Conservation (phyloP, 2,888 invertebrate species). For the Eupithecia abbreviata region DNA sequence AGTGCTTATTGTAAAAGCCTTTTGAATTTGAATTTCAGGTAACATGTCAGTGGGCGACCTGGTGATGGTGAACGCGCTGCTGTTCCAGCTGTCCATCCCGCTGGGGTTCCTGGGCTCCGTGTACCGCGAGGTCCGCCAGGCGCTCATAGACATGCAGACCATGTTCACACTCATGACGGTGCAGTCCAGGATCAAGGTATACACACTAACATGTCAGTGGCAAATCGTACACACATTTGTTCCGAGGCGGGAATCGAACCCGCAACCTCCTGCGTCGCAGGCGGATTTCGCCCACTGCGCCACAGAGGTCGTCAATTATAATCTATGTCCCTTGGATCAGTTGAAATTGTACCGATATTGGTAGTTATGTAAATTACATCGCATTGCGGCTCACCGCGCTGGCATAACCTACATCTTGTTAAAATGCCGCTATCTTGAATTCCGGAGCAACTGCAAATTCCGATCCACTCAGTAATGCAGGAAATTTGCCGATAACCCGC, state of each 20-base stretch:
- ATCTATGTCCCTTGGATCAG: background rate
- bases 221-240: too few species aligned
- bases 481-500: too few species aligned
- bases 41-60: constrained; percentile 91
- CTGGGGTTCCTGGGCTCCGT: constrained; percentile 99
- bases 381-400: background rate
- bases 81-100: constrained; percentile 98
- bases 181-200: constrained; percentile 89
- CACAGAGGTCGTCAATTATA: background rate
- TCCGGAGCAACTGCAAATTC: too few species aligned
- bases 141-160: constrained; percentile 98
- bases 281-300: too few species aligned
- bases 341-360: background rate
- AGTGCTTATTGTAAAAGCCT: too few species aligned
- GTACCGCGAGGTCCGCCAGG: constrained; percentile 97
- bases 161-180: constrained; percentile 98
- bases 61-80: constrained; percentile 98
- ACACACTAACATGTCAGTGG: background rate
- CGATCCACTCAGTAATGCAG: too few species aligned
- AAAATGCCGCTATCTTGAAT: too few species aligned
- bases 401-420: too few species aligned
- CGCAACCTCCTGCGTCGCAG: too few species aligned
- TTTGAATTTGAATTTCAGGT: background rate
- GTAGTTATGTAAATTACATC: background rate
- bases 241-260: too few species aligned